Base-by-base conservation (phyloP, 2,113 vertebrate species). In the Otolemur garnettii region DNA sequence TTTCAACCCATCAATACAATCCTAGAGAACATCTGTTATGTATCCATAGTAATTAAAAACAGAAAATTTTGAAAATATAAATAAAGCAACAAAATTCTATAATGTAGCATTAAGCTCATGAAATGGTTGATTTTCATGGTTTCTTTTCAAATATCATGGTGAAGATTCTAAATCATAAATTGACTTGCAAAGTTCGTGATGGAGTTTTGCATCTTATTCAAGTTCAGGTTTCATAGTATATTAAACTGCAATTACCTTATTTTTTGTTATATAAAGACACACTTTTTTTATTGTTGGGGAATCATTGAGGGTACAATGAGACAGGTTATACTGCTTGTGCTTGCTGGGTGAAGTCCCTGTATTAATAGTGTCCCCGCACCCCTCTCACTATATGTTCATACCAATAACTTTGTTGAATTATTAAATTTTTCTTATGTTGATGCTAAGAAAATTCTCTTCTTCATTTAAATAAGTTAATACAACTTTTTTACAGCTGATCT, bases 101-200 rank as follows among this genome's bases (percentile, higher is more conserved):
- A 38, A 66, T 80, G n/a, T 81, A 86, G 8, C 79, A 78, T 74
- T 57, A 95, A 90, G 33, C 24, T 69, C 28, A 79, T 50, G 64
- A 87, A 75, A 50, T 78, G 28, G 12, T 59, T 89, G 24, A 45
- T 89, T 92, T 97, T 87, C 21, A 78, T 42, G 1, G 77, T 80
- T 18, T 80, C 30, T 92, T 85, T n/a, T 71, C 15, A 50, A 80
- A 53, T 59, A 42, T 22, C 33, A 7, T 38, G 69, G 83, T 69
- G 59, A 84, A 71, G 45, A 80, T 90, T 94, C 42, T 90, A 81
- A 90, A 66, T 75, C 79, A 62, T 82, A 7, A 86, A 21, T 82
- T 88, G 11, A 45, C 9, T 89, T 17, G n/a, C 2, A 50, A 68
- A 35, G 55, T 92, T 59, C 86, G 6, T 45, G 26, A 42, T 89